These are phyloP conservation scores for Cetoscarus ocellatus DNA, from an alignment of 2,797 vertebrate genomes.

Conservation along the genomic window DNA sequence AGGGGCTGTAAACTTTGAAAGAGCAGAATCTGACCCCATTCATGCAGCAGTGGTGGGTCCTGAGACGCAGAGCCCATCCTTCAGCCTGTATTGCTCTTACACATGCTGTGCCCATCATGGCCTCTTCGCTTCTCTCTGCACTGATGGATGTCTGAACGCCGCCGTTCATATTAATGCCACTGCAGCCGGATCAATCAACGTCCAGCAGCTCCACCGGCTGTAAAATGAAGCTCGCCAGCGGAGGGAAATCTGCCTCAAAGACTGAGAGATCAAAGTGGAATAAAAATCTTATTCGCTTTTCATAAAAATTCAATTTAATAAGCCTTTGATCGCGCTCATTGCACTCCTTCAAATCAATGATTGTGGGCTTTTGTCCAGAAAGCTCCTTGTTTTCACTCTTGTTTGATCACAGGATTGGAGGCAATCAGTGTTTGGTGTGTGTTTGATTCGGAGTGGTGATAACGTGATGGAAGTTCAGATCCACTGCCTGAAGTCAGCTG, in stretches of 20 bases:
- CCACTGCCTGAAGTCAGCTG: not conserved
- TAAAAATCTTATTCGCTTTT: constrained; percentile 33
- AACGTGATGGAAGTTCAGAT: constrained; percentile 6
- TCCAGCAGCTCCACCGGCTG: constrained; percentile 22
- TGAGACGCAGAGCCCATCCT: not conserved
- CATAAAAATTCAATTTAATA: constrained; percentile 47
- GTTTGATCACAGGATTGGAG: constrained; percentile 45
- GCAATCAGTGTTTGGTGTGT: constrained; percentile 10
- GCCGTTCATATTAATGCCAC: constrained; percentile 39
- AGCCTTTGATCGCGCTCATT: constrained; percentile 53
- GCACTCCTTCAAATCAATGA: constrained; percentile 34
- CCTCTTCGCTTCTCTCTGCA: not conserved
- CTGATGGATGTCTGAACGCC: constrained; percentile 1
- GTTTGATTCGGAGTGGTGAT: not conserved
- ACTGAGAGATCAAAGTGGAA: constrained; percentile 55
- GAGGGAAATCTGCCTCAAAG: constrained; percentile 32
- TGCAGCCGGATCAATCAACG: constrained; percentile 34
- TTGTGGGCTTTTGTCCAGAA: constrained; percentile 24
- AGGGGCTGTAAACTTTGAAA: no score
- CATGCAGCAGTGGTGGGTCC: no score
- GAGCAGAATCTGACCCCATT: no score
- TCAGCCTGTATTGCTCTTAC: not conserved
- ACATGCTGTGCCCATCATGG: not conserved
- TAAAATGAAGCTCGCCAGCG: constrained; percentile 22
- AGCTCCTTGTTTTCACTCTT: constrained; percentile 36